Evolutionary conservation across 2,888 invertebrate species (phyloP).

Genomic region (Andrena camellia): DNA sequence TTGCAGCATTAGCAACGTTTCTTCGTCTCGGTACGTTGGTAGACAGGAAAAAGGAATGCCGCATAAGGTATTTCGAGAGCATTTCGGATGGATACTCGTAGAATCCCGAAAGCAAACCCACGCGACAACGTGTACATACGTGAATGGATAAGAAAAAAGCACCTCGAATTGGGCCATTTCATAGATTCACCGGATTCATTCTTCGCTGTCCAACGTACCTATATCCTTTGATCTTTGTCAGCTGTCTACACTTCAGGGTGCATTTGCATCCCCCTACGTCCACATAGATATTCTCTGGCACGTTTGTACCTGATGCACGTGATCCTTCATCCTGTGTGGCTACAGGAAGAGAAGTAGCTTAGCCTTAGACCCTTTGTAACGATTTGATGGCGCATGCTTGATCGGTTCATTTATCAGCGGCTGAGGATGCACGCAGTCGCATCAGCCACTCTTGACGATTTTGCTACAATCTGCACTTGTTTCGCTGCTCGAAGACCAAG

Average conservation of each 20-base stretch:
- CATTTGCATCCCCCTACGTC: conserved; percentile 9
- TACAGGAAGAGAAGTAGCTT: conserved; percentile 40
- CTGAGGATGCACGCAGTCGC: conserved; percentile 44
- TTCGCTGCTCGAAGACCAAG: neutral
- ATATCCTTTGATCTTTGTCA: conserved; percentile 64
- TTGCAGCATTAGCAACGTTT: conserved; percentile 9
- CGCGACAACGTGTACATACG: no score
- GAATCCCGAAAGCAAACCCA: no score
- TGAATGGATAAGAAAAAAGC: conserved; percentile 3
- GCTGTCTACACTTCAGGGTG: conserved; percentile 19
- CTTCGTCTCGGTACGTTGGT: neutral
- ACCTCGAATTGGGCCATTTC: neutral
- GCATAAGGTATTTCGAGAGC: neutral
- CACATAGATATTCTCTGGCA: neutral
- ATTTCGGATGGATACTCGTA: no score
- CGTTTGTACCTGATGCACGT: neutral
- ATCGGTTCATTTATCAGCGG: conserved; percentile 72
- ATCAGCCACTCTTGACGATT: conserved; percentile 52
- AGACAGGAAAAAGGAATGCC: neutral
- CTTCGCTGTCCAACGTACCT: conserved; percentile 24
- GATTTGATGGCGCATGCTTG: conserved; percentile 72
- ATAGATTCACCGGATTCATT: conserved; percentile 21
- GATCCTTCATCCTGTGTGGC: conserved; percentile 1
- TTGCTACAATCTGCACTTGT: conserved; percentile 26
- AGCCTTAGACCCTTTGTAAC: conserved; percentile 66